These are phyloP conservation scores for Panagrolaimus sp. DNA, from an alignment of 1,140 invertebrate genomes.

Conservation along the genomic window DNA sequence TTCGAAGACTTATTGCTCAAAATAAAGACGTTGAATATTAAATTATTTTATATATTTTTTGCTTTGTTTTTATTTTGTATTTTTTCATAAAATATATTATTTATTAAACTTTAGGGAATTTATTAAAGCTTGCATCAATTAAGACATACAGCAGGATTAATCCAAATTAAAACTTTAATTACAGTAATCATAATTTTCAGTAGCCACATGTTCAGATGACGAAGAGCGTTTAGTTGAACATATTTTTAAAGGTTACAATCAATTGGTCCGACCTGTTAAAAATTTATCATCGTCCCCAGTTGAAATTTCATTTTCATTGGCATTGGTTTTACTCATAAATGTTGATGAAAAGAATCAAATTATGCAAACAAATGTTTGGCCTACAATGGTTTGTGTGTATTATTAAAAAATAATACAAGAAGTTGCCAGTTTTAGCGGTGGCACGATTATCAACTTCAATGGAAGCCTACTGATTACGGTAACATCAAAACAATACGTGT, in stretches of 20 bases:
- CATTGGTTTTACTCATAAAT: conserved; percentile 96
- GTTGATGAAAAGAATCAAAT: conserved; percentile 65
- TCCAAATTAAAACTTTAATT: too few species aligned
- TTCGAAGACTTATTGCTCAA: conserved; percentile 72
- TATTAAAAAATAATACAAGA: conserved; percentile 60
- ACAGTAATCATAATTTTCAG: not conserved
- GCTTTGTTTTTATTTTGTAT: too few species aligned
- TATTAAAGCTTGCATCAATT: too few species aligned
- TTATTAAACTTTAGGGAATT: too few species aligned
- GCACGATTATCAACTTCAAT: conserved; percentile 92
- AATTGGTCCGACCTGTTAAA: conserved; percentile 94
- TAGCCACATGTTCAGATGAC: conserved; percentile 70
- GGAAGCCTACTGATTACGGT: conserved; percentile 83
- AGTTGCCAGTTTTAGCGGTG: conserved; percentile 67
- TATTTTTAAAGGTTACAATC: conserved; percentile 96
- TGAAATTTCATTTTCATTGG: conserved; percentile 87
- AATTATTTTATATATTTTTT: too few species aligned
- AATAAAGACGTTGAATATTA: conserved; percentile 8
- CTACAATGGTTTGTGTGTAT: conserved; percentile 32
- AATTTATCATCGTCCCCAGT: conserved; percentile 78
- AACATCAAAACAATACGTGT: conserved; percentile 67
- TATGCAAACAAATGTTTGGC: conserved; percentile 58
- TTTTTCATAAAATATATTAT: too few species aligned
- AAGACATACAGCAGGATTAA: too few species aligned
- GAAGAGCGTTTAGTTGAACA: conserved; percentile 89